A percentile compares a stretch with the other conserved stretches of the same genome.
Conservation (phyloP, 1,140 invertebrate genomes). For the Aculops lycopersici region DNA sequence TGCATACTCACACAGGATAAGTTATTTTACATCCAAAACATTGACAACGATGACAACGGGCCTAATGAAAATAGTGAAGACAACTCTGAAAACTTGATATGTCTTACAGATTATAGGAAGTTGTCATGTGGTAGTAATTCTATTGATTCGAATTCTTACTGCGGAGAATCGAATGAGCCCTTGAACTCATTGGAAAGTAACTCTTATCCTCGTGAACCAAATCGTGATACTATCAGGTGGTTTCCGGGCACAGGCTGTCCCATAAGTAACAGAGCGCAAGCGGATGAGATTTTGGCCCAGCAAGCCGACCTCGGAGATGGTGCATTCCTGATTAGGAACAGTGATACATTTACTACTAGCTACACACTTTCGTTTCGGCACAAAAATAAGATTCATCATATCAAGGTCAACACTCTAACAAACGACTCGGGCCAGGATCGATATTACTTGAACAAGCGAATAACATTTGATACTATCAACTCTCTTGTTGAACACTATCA, state of each 20-base stretch:
- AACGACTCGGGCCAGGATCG: constrained; percentile 57
- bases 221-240: too few relatives aligned
- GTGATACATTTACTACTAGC: constrained; percentile 80
- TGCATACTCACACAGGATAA: constrained; percentile 68
- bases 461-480: constrained; percentile 67
- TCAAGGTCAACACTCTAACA: constrained; percentile 44
- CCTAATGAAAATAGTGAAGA: background rate
- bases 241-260: too few relatives aligned
- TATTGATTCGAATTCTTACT: background rate
- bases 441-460: constrained; percentile 60
- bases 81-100: background rate
- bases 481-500: constrained; percentile 66
- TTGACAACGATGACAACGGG: background rate
- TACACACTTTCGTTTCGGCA: constrained; percentile 78
- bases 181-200: too few relatives aligned
- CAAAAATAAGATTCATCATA: constrained; percentile 58
- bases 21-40: constrained; percentile 43
- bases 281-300: constrained; percentile 33
- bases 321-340: constrained; percentile 70
- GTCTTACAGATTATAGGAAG: background rate
- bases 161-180: background rate
- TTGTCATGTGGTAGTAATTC: background rate
- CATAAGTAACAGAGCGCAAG: constrained; percentile 26
- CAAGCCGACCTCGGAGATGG: constrained; percentile 67
- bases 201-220: too few relatives aligned